Conservation (phyloP, 1,140 invertebrate genomes). For the Wasmannia auropunctata region DNA sequence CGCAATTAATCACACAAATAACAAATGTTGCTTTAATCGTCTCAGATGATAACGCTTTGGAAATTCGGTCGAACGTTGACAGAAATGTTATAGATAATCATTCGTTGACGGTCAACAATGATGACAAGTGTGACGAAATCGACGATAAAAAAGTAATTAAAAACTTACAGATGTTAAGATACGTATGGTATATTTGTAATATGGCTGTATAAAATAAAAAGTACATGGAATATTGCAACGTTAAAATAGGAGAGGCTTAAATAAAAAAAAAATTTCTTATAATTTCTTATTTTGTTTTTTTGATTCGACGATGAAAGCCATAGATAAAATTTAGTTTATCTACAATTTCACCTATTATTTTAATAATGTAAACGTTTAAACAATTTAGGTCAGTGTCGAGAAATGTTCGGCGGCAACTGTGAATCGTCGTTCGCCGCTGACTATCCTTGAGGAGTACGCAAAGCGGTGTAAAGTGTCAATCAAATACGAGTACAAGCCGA, state of each 20-base stretch:
- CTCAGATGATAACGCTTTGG: neutral
- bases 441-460: conserved; percentile 60
- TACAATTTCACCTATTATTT: neutral
- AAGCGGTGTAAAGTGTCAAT: conserved; percentile 55
- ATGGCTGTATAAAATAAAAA: neutral
- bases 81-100: neutral
- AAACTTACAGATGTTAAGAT: neutral
- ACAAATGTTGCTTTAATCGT: neutral
- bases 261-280: neutral
- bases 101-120: neutral
- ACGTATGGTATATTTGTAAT: neutral
- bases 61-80: neutral
- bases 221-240: neutral
- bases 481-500: conserved; percentile 33
- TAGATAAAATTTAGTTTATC: neutral
- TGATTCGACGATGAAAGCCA: neutral
- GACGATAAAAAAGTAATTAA: neutral
- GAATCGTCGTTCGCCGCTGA: conserved; percentile 4
- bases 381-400: conserved; percentile 44
- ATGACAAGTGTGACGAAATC: neutral
- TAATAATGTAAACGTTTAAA: neutral
- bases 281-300: neutral
- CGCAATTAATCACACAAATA: neutral
- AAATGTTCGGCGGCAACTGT: neutral
- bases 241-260: neutral